Percentiles rank a stretch among this genome's conserved stretches.
These are phyloP conservation scores for Ptychochromis oligacanthus DNA, from an alignment of 2,113 vertebrate species.

Conservation along the genomic window DNA sequence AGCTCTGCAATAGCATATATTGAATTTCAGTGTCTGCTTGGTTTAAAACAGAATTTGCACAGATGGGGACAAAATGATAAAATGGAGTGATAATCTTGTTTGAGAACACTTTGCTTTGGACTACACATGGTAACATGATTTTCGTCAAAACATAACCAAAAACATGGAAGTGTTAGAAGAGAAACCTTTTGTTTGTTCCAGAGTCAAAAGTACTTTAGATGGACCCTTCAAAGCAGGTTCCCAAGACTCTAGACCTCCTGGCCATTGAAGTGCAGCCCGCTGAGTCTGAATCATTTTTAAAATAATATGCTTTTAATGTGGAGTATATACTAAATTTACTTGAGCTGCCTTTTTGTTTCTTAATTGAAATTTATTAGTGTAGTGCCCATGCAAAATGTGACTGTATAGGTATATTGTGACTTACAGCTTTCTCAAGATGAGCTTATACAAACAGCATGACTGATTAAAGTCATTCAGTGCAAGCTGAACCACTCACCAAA, in stretches of 20 bases:
- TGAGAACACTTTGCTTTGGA: neutral
- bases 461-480: neutral
- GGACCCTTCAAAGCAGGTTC: neutral
- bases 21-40: slow-evolving; percentile 37
- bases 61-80: neutral
- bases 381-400: neutral
- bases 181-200: too few relatives aligned
- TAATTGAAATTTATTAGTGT: neutral
- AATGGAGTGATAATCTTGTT: neutral
- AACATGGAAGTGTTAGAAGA: neutral
- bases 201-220: neutral
- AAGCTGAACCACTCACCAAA: neutral
- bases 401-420: neutral
- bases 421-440: neutral
- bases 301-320: neutral
- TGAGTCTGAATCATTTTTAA: neutral
- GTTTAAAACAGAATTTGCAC: slow-evolving; percentile 5
- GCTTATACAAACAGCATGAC: neutral
- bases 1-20: slow-evolving; percentile 37
- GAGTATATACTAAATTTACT: neutral
- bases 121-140: neutral
- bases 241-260: neutral
- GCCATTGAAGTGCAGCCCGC: neutral
- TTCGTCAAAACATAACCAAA: neutral
- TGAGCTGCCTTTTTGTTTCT: neutral